A percentile compares a stretch with the other conserved stretches of the same genome.
phyloP scores from a whole-genome alignment of 2,888 invertebrate species.

The Sturmia bella region DNA sequence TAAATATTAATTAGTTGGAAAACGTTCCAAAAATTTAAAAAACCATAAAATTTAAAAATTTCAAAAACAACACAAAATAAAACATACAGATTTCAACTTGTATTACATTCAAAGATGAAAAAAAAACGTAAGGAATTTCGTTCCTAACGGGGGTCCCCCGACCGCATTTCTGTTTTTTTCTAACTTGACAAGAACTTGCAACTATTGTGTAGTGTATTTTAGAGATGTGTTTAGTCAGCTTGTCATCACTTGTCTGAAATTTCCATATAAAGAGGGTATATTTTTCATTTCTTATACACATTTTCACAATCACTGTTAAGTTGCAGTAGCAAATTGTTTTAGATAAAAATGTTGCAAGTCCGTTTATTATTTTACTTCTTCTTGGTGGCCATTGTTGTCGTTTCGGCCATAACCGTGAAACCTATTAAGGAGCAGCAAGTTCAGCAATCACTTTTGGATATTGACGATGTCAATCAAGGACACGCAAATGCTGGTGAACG shows the following conservation, averaged over 20 bases:
- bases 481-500: constrained; percentile 73
- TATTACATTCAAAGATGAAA: too few relatives aligned
- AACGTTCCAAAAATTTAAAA: too few relatives aligned
- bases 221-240: not conserved
- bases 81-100: too few relatives aligned
- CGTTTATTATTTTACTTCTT: constrained; percentile 44
- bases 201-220: not conserved
- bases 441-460: constrained; percentile 64
- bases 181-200: not conserved
- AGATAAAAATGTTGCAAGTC: constrained; percentile 25
- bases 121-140: too few relatives aligned
- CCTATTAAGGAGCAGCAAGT: constrained; percentile 18
- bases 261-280: constrained; percentile 45
- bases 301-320: not conserved
- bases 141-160: too few relatives aligned
- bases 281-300: not conserved
- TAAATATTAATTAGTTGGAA: too few relatives aligned
- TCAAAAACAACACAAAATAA: too few relatives aligned
- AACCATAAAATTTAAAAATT: too few relatives aligned
- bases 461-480: constrained; percentile 65
- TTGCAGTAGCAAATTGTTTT: not conserved
- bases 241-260: not conserved
- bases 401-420: constrained; percentile 9
- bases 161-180: too few relatives aligned
- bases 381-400: constrained; percentile 32